Conservation (phyloP, 2,113 vertebrate species). For the Casuarius casuarius region DNA sequence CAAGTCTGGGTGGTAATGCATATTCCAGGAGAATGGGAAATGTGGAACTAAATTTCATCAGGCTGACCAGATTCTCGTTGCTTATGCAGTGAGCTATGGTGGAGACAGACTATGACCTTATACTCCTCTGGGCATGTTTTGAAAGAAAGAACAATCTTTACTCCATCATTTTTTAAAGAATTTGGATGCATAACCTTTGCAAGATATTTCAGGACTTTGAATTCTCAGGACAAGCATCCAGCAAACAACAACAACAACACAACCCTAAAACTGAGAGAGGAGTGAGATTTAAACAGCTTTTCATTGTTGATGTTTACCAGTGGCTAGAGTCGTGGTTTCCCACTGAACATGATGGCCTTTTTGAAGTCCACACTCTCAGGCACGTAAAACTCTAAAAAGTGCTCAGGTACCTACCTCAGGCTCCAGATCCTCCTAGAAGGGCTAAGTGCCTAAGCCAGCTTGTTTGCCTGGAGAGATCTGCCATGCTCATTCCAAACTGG, state of each 20-base stretch:
- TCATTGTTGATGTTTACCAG: neutral
- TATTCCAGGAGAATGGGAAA: conserved; percentile 30
- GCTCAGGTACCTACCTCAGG: neutral
- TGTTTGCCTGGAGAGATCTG: neutral
- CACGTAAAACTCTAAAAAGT: neutral
- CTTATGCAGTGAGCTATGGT: neutral
- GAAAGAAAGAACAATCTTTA: neutral
- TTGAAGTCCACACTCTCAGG: accelerated
- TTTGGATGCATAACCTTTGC: neutral
- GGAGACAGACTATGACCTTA: neutral
- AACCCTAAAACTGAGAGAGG: neutral
- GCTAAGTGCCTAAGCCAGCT: accelerated
- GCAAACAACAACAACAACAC: accelerated
- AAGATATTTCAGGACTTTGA: neutral
- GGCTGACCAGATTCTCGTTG: neutral
- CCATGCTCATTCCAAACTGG: neutral
- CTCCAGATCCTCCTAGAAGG: neutral
- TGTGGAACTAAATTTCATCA: neutral
- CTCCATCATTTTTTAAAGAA: neutral
- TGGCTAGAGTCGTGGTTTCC: neutral
- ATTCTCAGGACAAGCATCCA: neutral
- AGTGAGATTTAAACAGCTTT: neutral
- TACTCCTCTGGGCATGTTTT: neutral
- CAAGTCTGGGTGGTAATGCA: neutral
- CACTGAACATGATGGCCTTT: neutral